These are phyloP conservation scores for Aphelenchoides besseyi DNA, from an alignment of 1,140 invertebrate species.

Conservation along the genomic window DNA sequence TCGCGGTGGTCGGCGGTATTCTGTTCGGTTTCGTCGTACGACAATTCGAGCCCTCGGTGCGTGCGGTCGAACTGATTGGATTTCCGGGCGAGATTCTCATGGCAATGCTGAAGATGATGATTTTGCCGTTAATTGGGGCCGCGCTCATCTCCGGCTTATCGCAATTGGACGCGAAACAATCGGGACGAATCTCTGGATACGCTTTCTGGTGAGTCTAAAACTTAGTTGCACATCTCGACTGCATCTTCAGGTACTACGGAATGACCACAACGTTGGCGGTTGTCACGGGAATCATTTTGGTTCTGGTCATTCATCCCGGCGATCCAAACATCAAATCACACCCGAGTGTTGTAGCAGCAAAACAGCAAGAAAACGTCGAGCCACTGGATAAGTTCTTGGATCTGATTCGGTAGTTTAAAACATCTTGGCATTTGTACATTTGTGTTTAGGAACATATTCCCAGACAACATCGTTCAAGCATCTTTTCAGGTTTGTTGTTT, in stretches of 20 bases:
- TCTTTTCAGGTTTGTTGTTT: no score
- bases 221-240: no score
- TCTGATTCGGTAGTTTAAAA: conserved; percentile 74
- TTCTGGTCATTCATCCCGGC: conserved; percentile 66
- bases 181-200: conserved; percentile 66
- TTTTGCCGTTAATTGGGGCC: conserved; percentile 31
- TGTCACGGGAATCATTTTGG: conserved; percentile 65
- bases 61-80: conserved; percentile 49
- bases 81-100: conserved; percentile 54
- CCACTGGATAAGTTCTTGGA: conserved; percentile 87
- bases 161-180: conserved; percentile 57
- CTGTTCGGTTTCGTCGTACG: conserved; percentile 43
- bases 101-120: conserved; percentile 43
- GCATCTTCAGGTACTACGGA: no score
- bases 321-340: conserved; percentile 60
- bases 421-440: background rate
- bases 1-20: conserved; percentile 47
- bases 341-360: conserved; percentile 51
- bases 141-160: conserved; percentile 29
- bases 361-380: conserved; percentile 68
- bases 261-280: conserved; percentile 66
- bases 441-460: conserved; percentile 58
- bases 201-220: no score
- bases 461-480: conserved; percentile 56
- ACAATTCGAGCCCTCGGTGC: conserved; percentile 27